Evolutionary conservation across 2,888 invertebrate species (phyloP).

Genomic region (Acanthococcus lagerstroemiae): DNA sequence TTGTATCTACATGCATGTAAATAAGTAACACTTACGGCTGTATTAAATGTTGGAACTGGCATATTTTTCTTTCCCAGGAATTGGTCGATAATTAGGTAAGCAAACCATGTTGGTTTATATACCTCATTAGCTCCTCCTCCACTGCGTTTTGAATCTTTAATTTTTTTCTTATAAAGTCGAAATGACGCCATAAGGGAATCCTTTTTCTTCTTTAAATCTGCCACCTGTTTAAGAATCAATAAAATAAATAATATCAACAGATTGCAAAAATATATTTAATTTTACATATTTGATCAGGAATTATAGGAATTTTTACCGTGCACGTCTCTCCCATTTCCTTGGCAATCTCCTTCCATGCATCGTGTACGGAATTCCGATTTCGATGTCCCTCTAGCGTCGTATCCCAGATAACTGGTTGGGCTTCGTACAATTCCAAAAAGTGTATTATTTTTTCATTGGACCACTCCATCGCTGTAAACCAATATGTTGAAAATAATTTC

Average conservation of each 20-base stretch:
- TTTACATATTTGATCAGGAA: too few relatives aligned
- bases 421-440: too few relatives aligned
- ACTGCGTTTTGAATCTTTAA: neutral
- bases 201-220: neutral
- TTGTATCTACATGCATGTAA: too few relatives aligned
- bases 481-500: too few relatives aligned
- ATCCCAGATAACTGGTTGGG: neutral
- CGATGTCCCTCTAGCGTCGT: neutral
- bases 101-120: neutral
- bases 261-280: too few relatives aligned
- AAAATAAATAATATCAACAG: too few relatives aligned
- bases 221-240: too few relatives aligned
- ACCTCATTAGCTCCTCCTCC: neutral
- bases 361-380: neutral
- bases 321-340: neutral
- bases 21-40: too few relatives aligned
- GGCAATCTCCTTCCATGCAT: neutral
- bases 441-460: too few relatives aligned
- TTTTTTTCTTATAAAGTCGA: neutral
- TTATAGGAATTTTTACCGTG: too few relatives aligned
- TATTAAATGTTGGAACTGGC: neutral
- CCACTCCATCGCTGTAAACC: too few relatives aligned
- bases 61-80: neutral
- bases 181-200: neutral
- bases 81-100: neutral